Evolutionary conservation across 2,888 invertebrate genomes (phyloP).

Genomic region (Stenolophus ochropezus): DNA sequence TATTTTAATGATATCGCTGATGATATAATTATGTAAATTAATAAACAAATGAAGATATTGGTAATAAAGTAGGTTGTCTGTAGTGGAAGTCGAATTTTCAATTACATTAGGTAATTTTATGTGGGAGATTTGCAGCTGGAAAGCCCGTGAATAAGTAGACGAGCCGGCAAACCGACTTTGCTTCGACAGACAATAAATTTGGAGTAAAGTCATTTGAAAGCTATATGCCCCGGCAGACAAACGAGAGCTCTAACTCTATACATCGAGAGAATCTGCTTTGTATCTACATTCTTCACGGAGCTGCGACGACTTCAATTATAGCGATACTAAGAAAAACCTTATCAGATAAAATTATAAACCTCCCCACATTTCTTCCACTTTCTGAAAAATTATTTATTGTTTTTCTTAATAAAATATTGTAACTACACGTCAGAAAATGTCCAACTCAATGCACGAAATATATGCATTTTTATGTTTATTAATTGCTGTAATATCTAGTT

Average conservation of each 20-base stretch:
- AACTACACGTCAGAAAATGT: too few species aligned
- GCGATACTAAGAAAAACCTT: neutral
- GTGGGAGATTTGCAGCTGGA: slow-evolving; percentile 11
- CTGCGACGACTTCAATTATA: neutral
- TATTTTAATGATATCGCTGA: too few species aligned
- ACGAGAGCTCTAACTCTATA: slow-evolving; percentile 2
- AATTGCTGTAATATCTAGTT: too few species aligned
- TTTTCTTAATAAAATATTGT: too few species aligned
- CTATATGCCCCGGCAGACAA: slow-evolving; percentile 17
- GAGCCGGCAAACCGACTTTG: slow-evolving; percentile 48
- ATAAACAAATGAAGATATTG: neutral
- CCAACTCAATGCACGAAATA: too few species aligned
- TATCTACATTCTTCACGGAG: neutral
- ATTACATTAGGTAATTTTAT: slow-evolving; percentile 49
- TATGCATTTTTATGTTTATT: too few species aligned
- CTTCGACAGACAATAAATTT: slow-evolving; percentile 48
- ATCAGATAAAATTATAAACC: too few species aligned
- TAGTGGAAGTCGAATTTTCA: slow-evolving; percentile 17
- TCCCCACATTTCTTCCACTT: too few species aligned
- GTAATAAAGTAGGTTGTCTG: neutral
- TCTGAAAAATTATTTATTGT: too few species aligned
- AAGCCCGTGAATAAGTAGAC: slow-evolving; percentile 45
- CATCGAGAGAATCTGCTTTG: neutral
- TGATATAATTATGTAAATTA: too few species aligned
- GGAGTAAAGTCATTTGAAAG: slow-evolving; percentile 37